Evolutionary conservation across 2,797 vertebrate genomes (phyloP).

Genomic region (Hydrocynus forskahlii): DNA sequence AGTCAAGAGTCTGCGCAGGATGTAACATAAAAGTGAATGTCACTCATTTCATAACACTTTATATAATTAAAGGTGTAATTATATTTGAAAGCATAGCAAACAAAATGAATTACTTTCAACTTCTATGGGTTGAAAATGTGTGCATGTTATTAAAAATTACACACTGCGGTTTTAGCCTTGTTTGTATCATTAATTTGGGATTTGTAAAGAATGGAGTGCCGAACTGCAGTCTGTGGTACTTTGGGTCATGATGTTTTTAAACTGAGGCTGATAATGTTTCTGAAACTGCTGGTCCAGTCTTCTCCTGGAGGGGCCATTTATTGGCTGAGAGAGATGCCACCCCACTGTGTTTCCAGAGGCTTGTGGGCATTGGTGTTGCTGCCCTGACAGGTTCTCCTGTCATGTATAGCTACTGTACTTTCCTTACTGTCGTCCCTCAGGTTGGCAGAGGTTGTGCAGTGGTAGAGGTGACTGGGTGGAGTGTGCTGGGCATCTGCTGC

Average conservation of each 20-base stretch:
- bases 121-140: not conserved
- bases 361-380: not conserved
- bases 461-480: conserved; percentile 33
- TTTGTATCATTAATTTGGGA: not conserved
- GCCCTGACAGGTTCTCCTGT: not conserved
- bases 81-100: too few species aligned
- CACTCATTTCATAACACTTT: too few species aligned
- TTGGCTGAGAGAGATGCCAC: not conserved
- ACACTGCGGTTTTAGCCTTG: not conserved
- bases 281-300: not conserved
- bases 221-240: not conserved
- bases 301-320: conserved; percentile 2
- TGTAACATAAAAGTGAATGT: too few species aligned
- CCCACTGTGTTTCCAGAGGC: conserved; percentile 1
- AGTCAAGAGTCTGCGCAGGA: too few species aligned
- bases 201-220: not conserved
- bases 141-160: not conserved
- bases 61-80: too few species aligned
- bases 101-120: not conserved
- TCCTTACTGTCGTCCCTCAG: not conserved
- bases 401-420: not conserved
- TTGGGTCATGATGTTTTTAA: not conserved
- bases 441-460: not conserved
- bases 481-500: conserved; percentile 12
- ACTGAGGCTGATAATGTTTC: not conserved